These are phyloP conservation scores for Chrysodeixis includens DNA, from an alignment of 2,888 invertebrate species.

Conservation along the genomic window DNA sequence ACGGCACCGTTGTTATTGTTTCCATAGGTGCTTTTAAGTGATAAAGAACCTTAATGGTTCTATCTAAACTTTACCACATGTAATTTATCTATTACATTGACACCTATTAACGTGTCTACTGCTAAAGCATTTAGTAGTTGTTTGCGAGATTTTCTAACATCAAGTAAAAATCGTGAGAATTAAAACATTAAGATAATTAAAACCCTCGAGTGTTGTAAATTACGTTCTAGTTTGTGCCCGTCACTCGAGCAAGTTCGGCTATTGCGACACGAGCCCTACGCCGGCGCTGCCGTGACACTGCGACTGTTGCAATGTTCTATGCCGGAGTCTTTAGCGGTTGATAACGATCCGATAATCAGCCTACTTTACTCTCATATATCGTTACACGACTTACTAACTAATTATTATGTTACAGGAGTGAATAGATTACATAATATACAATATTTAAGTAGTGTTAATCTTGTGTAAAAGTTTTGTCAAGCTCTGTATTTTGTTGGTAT, in stretches of 20 bases:
- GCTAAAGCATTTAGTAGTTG: not conserved
- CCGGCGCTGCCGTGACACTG: slow-evolving; percentile 49
- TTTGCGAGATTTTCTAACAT: not conserved
- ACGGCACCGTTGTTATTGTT: too few relatives aligned
- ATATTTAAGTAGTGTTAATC: too few relatives aligned
- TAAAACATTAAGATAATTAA: slow-evolving; percentile 47
- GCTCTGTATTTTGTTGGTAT: too few relatives aligned
- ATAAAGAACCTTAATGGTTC: too few relatives aligned
- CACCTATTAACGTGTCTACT: too few relatives aligned
- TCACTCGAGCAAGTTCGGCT: slow-evolving; percentile 53
- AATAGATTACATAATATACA: too few relatives aligned
- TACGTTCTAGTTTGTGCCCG: slow-evolving; percentile 56
- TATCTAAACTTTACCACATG: too few relatives aligned
- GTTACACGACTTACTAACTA: not conserved
- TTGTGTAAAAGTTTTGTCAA: too few relatives aligned
- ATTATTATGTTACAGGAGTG: too few relatives aligned
- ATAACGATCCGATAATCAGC: not conserved
- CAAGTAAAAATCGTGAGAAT: slow-evolving; percentile 37
- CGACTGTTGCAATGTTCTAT: slow-evolving; percentile 34
- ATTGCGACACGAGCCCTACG: slow-evolving; percentile 57
- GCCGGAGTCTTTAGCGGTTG: not conserved
- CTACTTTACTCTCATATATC: not conserved
- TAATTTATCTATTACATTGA: too few relatives aligned
- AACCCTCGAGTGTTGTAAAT: slow-evolving; percentile 39
- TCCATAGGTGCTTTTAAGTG: too few relatives aligned